Conservation (phyloP, 1,140 invertebrate genomes). For the Episyrphus balteatus region DNA sequence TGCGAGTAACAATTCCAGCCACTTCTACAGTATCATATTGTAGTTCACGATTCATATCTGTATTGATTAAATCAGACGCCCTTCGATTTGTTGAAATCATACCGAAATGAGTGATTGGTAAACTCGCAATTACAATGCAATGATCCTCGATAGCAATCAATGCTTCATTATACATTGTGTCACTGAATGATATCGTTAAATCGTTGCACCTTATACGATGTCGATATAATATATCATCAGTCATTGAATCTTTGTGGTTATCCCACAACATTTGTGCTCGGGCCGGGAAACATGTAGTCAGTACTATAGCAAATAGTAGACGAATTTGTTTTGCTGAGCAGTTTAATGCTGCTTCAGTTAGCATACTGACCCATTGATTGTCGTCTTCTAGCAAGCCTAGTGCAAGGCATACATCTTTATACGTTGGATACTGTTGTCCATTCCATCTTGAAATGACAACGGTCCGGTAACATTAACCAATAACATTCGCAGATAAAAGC, state of each 20-base stretch:
- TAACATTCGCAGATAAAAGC: too few species aligned
- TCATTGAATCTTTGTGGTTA: slow-evolving; percentile 25
- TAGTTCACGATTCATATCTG: slow-evolving; percentile 13
- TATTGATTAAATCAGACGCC: slow-evolving; percentile 16
- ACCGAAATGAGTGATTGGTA: slow-evolving; percentile 18
- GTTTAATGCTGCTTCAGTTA: slow-evolving; percentile 28
- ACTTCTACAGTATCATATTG: slow-evolving; percentile 14
- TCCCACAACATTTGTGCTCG: slow-evolving; percentile 23
- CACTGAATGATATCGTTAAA: slow-evolving; percentile 5
- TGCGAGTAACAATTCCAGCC: too few species aligned
- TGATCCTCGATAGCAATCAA: slow-evolving; percentile 30
- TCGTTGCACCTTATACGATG: slow-evolving; percentile 24
- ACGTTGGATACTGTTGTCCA: slow-evolving; percentile 14
- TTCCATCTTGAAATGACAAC: slow-evolving; percentile 14
- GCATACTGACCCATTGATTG: slow-evolving; percentile 27
- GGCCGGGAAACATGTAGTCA: slow-evolving; percentile 20
- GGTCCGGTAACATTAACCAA: too few species aligned
- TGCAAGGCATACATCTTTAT: slow-evolving; percentile 21
- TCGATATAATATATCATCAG: slow-evolving; percentile 17
- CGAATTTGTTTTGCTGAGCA: too few species aligned
- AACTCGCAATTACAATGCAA: slow-evolving; percentile 17
- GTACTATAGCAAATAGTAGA: too few species aligned
- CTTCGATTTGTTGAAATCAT: slow-evolving; percentile 23
- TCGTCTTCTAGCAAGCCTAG: slow-evolving; percentile 31
- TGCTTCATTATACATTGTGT: slow-evolving; percentile 19